Evolutionary conservation across 2,113 vertebrate species (phyloP).

Genomic region (Brachirus orientalis): DNA sequence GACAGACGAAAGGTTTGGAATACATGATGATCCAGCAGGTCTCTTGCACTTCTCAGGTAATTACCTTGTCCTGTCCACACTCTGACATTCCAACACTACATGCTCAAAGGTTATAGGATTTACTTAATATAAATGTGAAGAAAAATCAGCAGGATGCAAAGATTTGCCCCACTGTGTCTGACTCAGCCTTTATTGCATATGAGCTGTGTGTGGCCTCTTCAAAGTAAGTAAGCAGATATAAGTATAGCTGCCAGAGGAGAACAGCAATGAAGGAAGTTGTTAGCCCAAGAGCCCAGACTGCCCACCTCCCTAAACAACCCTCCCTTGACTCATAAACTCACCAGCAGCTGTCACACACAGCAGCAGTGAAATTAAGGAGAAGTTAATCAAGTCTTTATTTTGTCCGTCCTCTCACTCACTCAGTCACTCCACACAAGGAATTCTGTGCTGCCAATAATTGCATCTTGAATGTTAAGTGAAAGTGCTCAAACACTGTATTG

Average conservation of each 20-base stretch:
- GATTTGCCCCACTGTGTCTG: conserved; percentile 43
- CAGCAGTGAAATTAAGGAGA: conserved; percentile 67
- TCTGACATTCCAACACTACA: neutral
- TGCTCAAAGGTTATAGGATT: neutral
- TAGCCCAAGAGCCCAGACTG: conserved; percentile 45
- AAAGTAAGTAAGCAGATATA: conserved; percentile 58
- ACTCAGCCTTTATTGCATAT: conserved; percentile 56
- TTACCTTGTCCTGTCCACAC: neutral
- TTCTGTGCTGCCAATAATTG: conserved; percentile 67
- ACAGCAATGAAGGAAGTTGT: conserved; percentile 41
- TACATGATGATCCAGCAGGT: neutral
- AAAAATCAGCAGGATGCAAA: conserved; percentile 56
- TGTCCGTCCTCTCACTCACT: conserved; percentile 56
- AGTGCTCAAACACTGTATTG: conserved; percentile 38
- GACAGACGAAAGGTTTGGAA: conserved; percentile 13
- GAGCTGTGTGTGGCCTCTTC: conserved; percentile 57
- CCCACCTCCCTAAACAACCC: neutral
- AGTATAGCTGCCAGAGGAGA: conserved; percentile 50
- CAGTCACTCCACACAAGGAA: conserved; percentile 57
- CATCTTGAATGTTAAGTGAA: conserved; percentile 57
- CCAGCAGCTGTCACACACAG: conserved; percentile 61
- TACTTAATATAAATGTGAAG: conserved; percentile 51
- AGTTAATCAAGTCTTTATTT: conserved; percentile 67
- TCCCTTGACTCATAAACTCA: conserved; percentile 36
- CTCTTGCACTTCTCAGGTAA: neutral